Evolutionary conservation across 2,888 invertebrate genomes (phyloP).

Genomic region (Entomobrya multifasciata): DNA sequence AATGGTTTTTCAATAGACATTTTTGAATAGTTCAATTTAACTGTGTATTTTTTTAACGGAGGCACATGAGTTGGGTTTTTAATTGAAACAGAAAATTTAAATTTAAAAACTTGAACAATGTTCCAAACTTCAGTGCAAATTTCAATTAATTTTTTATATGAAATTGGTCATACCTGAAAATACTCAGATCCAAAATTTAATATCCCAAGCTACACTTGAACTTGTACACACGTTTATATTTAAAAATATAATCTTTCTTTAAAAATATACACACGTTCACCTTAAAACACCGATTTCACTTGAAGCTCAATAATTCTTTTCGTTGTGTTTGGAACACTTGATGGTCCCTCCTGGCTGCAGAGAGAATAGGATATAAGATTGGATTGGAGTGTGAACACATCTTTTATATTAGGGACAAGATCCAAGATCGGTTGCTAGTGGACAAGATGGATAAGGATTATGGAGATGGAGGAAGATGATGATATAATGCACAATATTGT

Average conservation of each 20-base stretch:
- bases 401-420: conserved; percentile 67
- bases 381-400: conserved; percentile 45
- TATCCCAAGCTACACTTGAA: not conserved
- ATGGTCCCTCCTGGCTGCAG: conserved; percentile 58
- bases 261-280: not conserved
- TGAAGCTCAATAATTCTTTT: conserved; percentile 5
- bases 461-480: conserved; percentile 39
- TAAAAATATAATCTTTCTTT: not conserved
- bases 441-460: not conserved
- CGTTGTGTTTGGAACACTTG: conserved; percentile 22
- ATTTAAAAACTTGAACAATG: too few species aligned
- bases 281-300: conserved; percentile 24
- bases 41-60: too few species aligned
- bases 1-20: too few species aligned
- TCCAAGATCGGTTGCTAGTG: conserved; percentile 23
- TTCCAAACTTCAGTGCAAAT: too few species aligned
- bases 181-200: conserved; percentile 19
- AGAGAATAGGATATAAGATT: conserved; percentile 63
- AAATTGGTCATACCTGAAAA: conserved; percentile 2
- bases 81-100: too few species aligned
- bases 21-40: too few species aligned
- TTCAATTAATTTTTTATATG: too few species aligned
- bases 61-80: too few species aligned
- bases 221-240: not conserved
- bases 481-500: conserved; percentile 11